Base-by-base conservation (phyloP, 2,113 vertebrate species). In the Elephantulus edwardii region DNA sequence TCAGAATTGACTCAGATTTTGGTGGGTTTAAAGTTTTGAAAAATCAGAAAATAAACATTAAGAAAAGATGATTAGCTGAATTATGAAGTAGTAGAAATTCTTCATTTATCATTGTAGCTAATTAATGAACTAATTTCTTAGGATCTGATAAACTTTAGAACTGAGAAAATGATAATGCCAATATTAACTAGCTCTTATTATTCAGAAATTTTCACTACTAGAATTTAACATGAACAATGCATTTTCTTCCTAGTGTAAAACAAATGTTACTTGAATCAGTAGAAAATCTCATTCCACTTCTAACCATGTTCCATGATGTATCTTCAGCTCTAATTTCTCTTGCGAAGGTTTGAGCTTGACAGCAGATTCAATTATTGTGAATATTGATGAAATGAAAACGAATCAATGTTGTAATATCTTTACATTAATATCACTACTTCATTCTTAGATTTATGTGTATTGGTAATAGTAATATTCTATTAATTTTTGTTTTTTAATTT, bases 1-100 rank as follows among this genome's bases (percentile, higher is more conserved):
- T n/a, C n/a, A n/a, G n/a, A n/a, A n/a, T n/a, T n/a, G n/a, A n/a
- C n/a, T n/a, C n/a, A n/a, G n/a, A n/a, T n/a, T n/a, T n/a, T n/a
- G n/a, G n/a, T n/a, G n/a, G n/a, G n/a, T n/a, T n/a, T n/a, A n/a
- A n/a, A n/a, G n/a, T n/a, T n/a, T n/a, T n/a, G n/a, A 50, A 50
- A 33, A 62, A 7, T 83, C 12, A 46, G 42, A 20, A 70, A 81
- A 40, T 52, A 52, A 92, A 64, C 13, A 64, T 35, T 30, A 24
- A 16, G 26, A 82, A 72, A 56, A 26, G 16, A 70, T 16, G 8
- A 28, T 56, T 28, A 28, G 28, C n/a, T 79, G 14, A 87, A 60
- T 88, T 95, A 16, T 91, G 28, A 70, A 26, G 22, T 79, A 66
- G 28, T 82, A 83, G 44, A 91, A 86, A 58, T 86, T 81, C 58